A percentile compares a stretch with the other conserved stretches of the same genome.
phyloP scores from a whole-genome alignment of 1,140 invertebrate genomes.

The Dysdera silvatica region DNA sequence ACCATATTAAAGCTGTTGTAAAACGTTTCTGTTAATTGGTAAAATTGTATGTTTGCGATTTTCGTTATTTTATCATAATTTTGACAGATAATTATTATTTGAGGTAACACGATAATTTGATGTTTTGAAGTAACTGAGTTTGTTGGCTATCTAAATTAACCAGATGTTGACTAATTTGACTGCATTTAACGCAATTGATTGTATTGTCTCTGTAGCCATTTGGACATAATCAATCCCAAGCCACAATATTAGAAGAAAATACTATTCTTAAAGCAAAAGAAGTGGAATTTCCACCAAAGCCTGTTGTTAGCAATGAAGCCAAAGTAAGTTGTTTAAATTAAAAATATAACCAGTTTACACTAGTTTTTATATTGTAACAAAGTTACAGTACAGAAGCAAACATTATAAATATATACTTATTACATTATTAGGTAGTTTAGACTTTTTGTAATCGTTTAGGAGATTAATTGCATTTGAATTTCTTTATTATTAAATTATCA shows the following conservation, averaged over 20 bases:
- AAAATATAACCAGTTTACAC: not conserved
- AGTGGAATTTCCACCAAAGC: constrained; percentile 97
- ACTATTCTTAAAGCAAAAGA: constrained; percentile 99
- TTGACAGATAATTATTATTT: too few relatives aligned
- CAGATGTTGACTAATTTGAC: not conserved
- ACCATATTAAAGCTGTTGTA: too few relatives aligned
- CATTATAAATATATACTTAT: too few relatives aligned
- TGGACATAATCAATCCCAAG: constrained; percentile 98
- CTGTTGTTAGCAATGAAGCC: constrained; percentile 92
- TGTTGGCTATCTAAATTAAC: not conserved
- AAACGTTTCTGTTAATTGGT: too few relatives aligned
- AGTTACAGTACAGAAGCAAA: not conserved
- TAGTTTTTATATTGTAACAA: constrained; percentile 4
- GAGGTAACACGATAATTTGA: too few relatives aligned
- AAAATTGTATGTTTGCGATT: too few relatives aligned
- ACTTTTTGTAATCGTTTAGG: too few relatives aligned
- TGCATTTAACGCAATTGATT: not conserved
- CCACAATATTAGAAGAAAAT: constrained; percentile 98
- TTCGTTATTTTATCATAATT: too few relatives aligned
- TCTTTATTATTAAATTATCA: too few relatives aligned
- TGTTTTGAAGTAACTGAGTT: constrained; percentile 26
- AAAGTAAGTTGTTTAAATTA: constrained; percentile 59
- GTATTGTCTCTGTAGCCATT: constrained; percentile 62
- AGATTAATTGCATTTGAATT: too few relatives aligned
- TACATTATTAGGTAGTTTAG: too few relatives aligned